phyloP scores from a whole-genome alignment of 2,797 vertebrate genomes.

The Protosalanx chinensis region DNA sequence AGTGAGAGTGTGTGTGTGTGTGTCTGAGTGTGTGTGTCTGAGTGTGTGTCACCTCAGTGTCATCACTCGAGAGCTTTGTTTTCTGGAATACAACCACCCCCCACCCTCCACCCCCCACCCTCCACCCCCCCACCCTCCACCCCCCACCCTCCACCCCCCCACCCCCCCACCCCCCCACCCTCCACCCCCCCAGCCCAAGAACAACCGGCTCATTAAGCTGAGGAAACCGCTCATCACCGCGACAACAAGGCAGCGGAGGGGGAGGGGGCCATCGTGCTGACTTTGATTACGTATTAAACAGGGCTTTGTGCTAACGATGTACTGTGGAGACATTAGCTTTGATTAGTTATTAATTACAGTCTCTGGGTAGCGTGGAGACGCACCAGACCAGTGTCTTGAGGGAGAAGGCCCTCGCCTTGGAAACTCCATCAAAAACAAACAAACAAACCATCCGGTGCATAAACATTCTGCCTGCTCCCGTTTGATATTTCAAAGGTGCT shows the following conservation, averaged over 20 bases:
- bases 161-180: too few species aligned
- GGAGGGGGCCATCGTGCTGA: constrained; percentile 69
- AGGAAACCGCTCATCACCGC: constrained; percentile 66
- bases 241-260: constrained; percentile 73
- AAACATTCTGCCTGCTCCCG: constrained; percentile 72
- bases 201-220: constrained; percentile 70
- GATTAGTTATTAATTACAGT: constrained; percentile 85
- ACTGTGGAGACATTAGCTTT: constrained; percentile 78
- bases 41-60: constrained; percentile 59
- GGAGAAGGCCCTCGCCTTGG: constrained; percentile 54
- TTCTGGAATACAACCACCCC: constrained; percentile 62
- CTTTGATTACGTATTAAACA: constrained; percentile 86
- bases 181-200: constrained; percentile 53
- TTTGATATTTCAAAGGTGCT: constrained; percentile 80
- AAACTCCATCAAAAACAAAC: constrained; percentile 56
- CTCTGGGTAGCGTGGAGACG: constrained; percentile 69
- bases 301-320: constrained; percentile 73
- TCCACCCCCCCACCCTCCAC: constrained; percentile 66
- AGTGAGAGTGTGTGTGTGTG: constrained; percentile 44
- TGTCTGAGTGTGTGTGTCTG: constrained; percentile 53
- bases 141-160: constrained; percentile 70
- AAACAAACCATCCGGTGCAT: constrained; percentile 66
- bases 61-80: constrained; percentile 61
- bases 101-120: constrained; percentile 71
- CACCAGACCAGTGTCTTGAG: constrained; percentile 70